Evolutionary conservation across 2,888 invertebrate species (phyloP).

Genomic region (Rotaria sp.): DNA sequence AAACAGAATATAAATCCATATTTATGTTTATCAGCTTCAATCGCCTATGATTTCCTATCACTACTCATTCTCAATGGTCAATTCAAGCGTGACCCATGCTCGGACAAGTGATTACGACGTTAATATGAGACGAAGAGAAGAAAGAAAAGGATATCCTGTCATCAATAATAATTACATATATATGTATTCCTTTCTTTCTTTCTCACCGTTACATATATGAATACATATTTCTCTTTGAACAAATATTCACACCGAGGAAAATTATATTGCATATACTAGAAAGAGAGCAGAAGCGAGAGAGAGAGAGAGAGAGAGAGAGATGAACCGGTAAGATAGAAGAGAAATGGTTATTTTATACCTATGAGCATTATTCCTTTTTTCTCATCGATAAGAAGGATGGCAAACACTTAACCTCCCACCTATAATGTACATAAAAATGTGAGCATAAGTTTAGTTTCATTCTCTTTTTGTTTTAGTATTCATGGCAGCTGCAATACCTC

Average conservation of each 20-base stretch:
- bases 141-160: neutral
- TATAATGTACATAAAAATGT: neutral
- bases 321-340: constrained; percentile 25
- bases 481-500: constrained; percentile 24
- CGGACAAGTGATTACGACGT: neutral
- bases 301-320: neutral
- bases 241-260: neutral
- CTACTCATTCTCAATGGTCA: neutral
- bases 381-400: neutral
- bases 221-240: neutral
- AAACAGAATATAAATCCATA: neutral
- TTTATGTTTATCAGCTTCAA: neutral
- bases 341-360: neutral
- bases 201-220: neutral
- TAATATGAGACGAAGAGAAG: neutral
- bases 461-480: neutral
- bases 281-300: neutral
- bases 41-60: neutral
- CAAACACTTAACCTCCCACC: constrained; percentile 18
- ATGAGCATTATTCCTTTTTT: neutral
- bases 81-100: neutral
- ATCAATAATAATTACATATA: neutral
- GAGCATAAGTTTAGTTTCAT: neutral
- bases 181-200: neutral
- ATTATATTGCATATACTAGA: neutral